phyloP scores from a whole-genome alignment of 2,797 vertebrate genomes.

The Scomberomorus guttatus region DNA sequence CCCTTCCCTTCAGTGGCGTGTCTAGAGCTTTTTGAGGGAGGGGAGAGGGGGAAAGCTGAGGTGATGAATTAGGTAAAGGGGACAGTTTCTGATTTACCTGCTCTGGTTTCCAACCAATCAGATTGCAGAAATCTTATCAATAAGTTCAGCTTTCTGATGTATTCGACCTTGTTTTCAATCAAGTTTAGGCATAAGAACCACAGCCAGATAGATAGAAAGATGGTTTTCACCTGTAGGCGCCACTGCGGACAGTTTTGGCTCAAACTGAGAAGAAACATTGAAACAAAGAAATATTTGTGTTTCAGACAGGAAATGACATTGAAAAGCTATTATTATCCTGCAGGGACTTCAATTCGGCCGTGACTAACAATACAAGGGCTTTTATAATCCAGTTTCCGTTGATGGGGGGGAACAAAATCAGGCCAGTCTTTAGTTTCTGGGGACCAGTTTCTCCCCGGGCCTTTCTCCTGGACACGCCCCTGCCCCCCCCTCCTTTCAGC shows the following conservation, averaged over 20 bases:
- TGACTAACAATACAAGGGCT: conserved; percentile 54
- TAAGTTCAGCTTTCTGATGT: conserved; percentile 16
- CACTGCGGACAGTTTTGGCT: neutral
- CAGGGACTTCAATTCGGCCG: conserved; percentile 35
- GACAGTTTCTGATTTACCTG: conserved; percentile 12
- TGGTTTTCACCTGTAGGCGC: neutral
- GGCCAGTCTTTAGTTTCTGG: conserved; percentile 48
- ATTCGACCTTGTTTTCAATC: neutral
- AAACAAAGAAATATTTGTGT: conserved; percentile 23
- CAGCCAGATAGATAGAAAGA: neutral
- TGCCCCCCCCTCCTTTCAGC: conserved; percentile 36
- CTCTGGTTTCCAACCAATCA: neutral
- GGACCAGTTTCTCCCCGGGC: conserved; percentile 42
- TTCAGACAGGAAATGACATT: conserved; percentile 36
- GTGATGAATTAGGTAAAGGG: conserved; percentile 31
- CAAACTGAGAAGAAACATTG: conserved; percentile 4
- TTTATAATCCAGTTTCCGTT: conserved; percentile 57
- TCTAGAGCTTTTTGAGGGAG: conserved; percentile 46
- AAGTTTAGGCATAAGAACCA: neutral
- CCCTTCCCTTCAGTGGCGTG: conserved; percentile 54
- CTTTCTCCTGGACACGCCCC: conserved; percentile 60
- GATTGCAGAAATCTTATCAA: conserved; percentile 5
- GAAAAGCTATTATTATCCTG: conserved; percentile 26
- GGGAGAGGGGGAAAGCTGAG: conserved; percentile 15
- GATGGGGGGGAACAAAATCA: conserved; percentile 55